Evolutionary conservation across 2,888 invertebrate genomes (phyloP).

Genomic region (Cynaeus angustus): DNA sequence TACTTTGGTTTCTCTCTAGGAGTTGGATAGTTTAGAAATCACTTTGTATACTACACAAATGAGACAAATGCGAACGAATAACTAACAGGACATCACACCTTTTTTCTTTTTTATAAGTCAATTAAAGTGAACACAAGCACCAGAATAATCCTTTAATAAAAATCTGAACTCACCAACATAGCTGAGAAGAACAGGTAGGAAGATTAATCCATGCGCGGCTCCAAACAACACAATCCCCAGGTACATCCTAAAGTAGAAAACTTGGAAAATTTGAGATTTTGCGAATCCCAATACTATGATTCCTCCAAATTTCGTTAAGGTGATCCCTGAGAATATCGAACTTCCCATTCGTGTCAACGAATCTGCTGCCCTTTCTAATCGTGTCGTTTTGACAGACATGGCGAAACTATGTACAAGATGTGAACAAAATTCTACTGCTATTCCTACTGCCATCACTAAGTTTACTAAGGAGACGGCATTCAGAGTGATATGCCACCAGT

Average conservation of each 20-base stretch:
- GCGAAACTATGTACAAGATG: constrained; percentile 96
- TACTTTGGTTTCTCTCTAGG: no score
- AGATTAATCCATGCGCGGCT: constrained; percentile 97
- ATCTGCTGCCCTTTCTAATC: constrained; percentile 86
- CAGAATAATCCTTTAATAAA: no score
- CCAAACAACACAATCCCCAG: constrained; percentile 97
- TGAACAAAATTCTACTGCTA: constrained; percentile 98
- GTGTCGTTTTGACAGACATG: constrained; percentile 81
- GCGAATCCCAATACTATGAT: constrained; percentile 97
- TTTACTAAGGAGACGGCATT: constrained; percentile 99
- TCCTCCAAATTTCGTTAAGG: constrained; percentile 97
- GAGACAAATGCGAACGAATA: no score
- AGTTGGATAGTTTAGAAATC: no score
- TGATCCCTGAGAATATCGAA: constrained; percentile 97
- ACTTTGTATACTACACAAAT: no score
- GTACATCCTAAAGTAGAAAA: constrained; percentile 77
- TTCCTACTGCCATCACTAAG: constrained; percentile 97
- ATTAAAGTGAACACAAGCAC: no score
- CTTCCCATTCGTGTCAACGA: constrained; percentile 94
- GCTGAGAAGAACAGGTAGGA: constrained; percentile 97
- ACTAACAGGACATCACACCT: no score
- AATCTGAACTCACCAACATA: constrained; percentile 87
- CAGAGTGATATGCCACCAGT: constrained; percentile 95
- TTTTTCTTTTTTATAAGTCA: no score
- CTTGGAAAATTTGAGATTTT: constrained; percentile 94